A percentile compares a stretch with the other conserved stretches of the same genome.
phyloP scores from a whole-genome alignment of 2,797 vertebrate genomes.

The Carcharodon carcharias region DNA sequence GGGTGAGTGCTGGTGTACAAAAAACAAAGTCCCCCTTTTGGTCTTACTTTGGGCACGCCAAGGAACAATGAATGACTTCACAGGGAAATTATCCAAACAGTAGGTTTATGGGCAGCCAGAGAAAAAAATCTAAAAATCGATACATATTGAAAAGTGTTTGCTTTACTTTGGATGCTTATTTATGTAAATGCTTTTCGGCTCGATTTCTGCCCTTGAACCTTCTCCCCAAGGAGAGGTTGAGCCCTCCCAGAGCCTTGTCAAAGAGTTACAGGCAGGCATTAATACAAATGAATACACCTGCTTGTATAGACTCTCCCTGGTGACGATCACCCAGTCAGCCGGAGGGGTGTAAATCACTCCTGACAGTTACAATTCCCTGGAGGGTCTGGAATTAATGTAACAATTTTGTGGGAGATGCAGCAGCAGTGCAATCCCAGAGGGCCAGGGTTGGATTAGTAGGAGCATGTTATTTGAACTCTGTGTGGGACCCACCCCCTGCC shows the following conservation, averaged over 20 bases:
- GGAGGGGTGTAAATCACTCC: slow-evolving; percentile 77
- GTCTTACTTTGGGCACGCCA: neutral
- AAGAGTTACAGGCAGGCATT: neutral
- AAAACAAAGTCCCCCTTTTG: neutral
- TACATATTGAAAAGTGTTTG: neutral
- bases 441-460: neutral
- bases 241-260: slow-evolving; percentile 21
- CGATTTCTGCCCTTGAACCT: neutral
- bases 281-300: slow-evolving; percentile 37
- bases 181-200: neutral
- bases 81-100: neutral
- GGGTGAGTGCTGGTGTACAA: neutral
- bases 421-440: slow-evolving; percentile 50
- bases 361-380: slow-evolving; percentile 84
- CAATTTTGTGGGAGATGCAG: slow-evolving; percentile 86
- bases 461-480: neutral
- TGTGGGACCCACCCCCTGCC: neutral
- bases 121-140: neutral
- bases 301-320: slow-evolving; percentile 28
- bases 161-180: neutral
- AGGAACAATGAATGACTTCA: no score
- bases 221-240: neutral
- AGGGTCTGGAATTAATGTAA: slow-evolving; percentile 76
- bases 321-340: slow-evolving; percentile 60
- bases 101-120: no score